A percentile compares a stretch with the other conserved stretches of the same genome.
phyloP scores from a whole-genome alignment of 2,797 vertebrate genomes.

The Catostomus latipinnis region DNA sequence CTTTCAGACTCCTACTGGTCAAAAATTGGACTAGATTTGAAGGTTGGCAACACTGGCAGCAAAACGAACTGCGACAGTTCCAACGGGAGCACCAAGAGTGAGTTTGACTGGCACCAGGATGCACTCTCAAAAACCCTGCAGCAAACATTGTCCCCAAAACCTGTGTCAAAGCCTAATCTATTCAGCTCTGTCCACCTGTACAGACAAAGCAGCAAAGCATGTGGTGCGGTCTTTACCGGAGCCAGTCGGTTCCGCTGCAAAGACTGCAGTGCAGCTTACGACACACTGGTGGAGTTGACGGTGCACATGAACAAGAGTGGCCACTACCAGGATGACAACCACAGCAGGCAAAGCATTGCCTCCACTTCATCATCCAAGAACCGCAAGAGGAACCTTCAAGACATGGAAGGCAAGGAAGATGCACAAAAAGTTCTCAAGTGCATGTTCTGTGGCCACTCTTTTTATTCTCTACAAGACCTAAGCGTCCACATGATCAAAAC shows the following conservation, averaged over 20 bases:
- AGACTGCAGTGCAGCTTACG: constrained; percentile 96
- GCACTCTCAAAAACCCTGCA: constrained; percentile 95
- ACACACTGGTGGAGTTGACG: constrained; percentile 95
- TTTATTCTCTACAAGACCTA: constrained; percentile 97
- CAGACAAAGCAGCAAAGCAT: constrained; percentile 92
- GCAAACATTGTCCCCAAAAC: constrained; percentile 89
- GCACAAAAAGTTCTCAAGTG: constrained; percentile 98
- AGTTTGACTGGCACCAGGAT: constrained; percentile 99
- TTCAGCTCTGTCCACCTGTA: constrained; percentile 99
- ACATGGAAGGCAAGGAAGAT: constrained; percentile 96
- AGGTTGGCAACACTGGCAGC: constrained; percentile 85
- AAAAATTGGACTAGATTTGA: constrained; percentile 91
- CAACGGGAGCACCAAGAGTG: constrained; percentile 87
- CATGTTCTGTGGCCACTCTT: constrained; percentile 99
- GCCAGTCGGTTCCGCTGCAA: constrained; percentile 97
- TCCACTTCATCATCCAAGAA: constrained; percentile 91
- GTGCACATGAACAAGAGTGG: constrained; percentile 98
- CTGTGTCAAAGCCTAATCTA: constrained; percentile 92
- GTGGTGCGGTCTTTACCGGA: constrained; percentile 92
- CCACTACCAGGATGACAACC: constrained; percentile 98
- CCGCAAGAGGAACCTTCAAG: constrained; percentile 93
- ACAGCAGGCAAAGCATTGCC: constrained; percentile 88
- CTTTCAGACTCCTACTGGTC: constrained; percentile 98
- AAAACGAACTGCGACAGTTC: constrained; percentile 91
- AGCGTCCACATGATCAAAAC: constrained; percentile 99